Base-by-base conservation (phyloP, 2,113 vertebrate species). In the Deroptyus accipitrinus region DNA sequence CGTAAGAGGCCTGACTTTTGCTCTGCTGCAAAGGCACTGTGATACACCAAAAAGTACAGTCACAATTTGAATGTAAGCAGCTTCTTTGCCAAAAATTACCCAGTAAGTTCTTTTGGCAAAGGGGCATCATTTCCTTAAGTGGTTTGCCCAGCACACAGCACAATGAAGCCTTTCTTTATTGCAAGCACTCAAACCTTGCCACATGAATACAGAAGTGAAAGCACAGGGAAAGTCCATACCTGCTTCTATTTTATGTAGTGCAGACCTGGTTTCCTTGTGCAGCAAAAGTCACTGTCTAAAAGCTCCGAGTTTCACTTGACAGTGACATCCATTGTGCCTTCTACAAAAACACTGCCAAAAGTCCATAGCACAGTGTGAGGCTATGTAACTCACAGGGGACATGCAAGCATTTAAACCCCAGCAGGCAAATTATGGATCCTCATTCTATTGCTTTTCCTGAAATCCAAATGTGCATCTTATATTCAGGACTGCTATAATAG, bases 301-400 rank as follows among this genome's bases (percentile, higher is more conserved):
- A 39, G 17, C 17, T 82, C 22, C 10, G 27, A 37, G 22, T 75
- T 86, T 81, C 12, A 51, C 33, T 67, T 41, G 44, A 13, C 28
- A 30, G 31, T 11, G 49, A 67, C 17, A 42, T 7, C 51, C 41
- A 31, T 12, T 9, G 5, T 24, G 20, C 24, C 18, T 41, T 76
- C 35, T 24, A 39, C 7, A 52, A 82, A 82, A 79, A 41, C 18
- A 6, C 16, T 48, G 23, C 17, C 70, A 22, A 19, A 88, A 42
- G 9, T 25, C 59, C 30, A 2, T 30, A 49, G 25, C 62, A 55
- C 6, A 24, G 14, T 17, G 46, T 46, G 49, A 57, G 33, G 41
- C 9, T 55, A 0, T 10, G 10, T 24, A n/a, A 46, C 10, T 10
- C 61, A 62, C 10, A 27, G 5, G 5, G 44, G n/a, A 33, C 28